Evolutionary conservation across 2,113 vertebrate genomes (phyloP).

Genomic region (Agelaius phoeniceus): DNA sequence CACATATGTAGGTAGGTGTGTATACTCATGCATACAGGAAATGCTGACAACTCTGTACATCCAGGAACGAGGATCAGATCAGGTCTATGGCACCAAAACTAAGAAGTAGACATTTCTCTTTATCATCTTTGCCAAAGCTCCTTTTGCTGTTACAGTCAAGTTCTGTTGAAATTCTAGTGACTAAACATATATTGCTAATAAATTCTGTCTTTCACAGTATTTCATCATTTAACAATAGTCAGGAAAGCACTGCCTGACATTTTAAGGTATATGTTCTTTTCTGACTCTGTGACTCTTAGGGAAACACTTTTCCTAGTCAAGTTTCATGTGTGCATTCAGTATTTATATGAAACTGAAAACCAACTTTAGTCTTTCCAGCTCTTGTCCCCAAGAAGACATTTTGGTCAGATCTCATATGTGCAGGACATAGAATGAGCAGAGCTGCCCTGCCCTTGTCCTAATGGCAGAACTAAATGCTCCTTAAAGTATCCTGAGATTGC

Average conservation of each 20-base stretch:
- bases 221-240: not conserved
- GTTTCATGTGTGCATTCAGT: not conserved
- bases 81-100: not conserved
- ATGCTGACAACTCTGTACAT: not conserved
- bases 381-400: not conserved
- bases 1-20: accelerated
- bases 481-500: not conserved
- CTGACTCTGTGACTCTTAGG: not conserved
- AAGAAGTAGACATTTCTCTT: not conserved
- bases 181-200: not conserved
- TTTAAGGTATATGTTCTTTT: not conserved
- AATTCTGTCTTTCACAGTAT: not conserved
- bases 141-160: not conserved
- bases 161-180: not conserved
- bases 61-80: not conserved
- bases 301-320: not conserved
- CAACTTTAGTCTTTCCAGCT: not conserved
- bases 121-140: not conserved
- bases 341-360: not conserved
- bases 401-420: not conserved
- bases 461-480: not conserved
- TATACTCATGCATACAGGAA: not conserved
- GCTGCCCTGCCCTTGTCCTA: not conserved
- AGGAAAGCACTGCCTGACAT: not conserved
- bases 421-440: not conserved